A percentile compares a stretch with the other conserved stretches of the same genome.
Evolutionary conservation across 2,888 invertebrate species (phyloP).

Genomic region (Tetheella fluctuosa): DNA sequence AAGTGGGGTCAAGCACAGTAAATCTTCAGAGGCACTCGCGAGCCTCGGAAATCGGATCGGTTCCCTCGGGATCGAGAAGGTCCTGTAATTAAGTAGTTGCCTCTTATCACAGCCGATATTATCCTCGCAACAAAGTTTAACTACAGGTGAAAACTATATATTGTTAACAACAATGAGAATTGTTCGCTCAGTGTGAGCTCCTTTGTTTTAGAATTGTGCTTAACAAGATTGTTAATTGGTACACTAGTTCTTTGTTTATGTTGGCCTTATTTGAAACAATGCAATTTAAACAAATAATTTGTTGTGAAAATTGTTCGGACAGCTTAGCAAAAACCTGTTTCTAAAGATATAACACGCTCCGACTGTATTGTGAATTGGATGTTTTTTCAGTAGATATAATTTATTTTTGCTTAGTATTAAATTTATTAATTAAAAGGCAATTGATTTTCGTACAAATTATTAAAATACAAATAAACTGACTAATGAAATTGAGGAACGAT

Average conservation of each 20-base stretch:
- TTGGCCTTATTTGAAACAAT: neutral
- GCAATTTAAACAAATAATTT: neutral
- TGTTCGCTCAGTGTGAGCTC: slow-evolving; percentile 31
- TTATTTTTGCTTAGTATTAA: too few species aligned
- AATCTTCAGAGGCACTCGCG: slow-evolving; percentile 59
- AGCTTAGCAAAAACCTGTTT: neutral
- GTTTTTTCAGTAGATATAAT: too few species aligned
- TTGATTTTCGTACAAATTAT: neutral
- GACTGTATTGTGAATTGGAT: too few species aligned
- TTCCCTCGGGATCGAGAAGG: slow-evolving; percentile 47
- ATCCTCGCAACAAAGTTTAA: slow-evolving; percentile 67
- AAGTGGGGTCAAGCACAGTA: slow-evolving; percentile 71
- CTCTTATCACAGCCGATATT: slow-evolving; percentile 67
- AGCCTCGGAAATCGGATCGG: slow-evolving; percentile 45
- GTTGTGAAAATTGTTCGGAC: neutral
- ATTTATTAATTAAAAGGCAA: too few species aligned
- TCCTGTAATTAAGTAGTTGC: slow-evolving; percentile 71
- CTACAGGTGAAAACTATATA: slow-evolving; percentile 58
- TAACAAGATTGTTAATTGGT: slow-evolving; percentile 27
- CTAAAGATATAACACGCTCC: neutral
- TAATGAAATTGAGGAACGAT: neutral
- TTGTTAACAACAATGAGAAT: slow-evolving; percentile 43
- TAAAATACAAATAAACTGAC: neutral
- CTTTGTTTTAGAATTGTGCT: slow-evolving; percentile 38
- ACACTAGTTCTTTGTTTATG: slow-evolving; percentile 30